phyloP scores from a whole-genome alignment of 2,888 invertebrate species.

The Eupithecia subumbrata region DNA sequence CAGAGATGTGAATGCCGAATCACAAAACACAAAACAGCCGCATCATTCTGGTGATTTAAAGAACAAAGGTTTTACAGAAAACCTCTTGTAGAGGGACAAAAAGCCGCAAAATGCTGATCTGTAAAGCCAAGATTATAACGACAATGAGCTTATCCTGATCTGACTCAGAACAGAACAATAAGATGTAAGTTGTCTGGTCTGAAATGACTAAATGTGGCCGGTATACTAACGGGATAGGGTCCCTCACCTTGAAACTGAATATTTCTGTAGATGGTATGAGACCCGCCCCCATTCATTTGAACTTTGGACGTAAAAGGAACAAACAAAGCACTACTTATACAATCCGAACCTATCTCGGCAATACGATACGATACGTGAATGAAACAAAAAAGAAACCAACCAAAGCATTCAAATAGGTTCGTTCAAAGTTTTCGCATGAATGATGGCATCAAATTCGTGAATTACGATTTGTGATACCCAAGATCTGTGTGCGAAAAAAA shows the following conservation, averaged over 20 bases:
- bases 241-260: slow-evolving; percentile 54
- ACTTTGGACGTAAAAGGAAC: slow-evolving; percentile 25
- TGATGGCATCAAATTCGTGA: background rate
- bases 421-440: slow-evolving; percentile 7
- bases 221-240: slow-evolving; percentile 42
- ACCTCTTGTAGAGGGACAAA: slow-evolving; percentile 15
- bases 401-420: background rate
- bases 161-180: slow-evolving; percentile 13
- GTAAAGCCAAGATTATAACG: slow-evolving; percentile 15
- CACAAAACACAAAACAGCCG: slow-evolving; percentile 23
- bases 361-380: slow-evolving; percentile 18
- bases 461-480: background rate
- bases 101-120: slow-evolving; percentile 18
- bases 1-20: background rate
- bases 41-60: slow-evolving; percentile 27
- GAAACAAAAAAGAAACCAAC: slow-evolving; percentile 16
- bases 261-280: slow-evolving; percentile 38
- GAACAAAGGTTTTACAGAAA: slow-evolving; percentile 30
- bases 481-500: slow-evolving; percentile 1
- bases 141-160: slow-evolving; percentile 15
- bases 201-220: slow-evolving; percentile 34
- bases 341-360: slow-evolving; percentile 13
- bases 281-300: slow-evolving; percentile 36
- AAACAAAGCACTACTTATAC: slow-evolving; percentile 18
- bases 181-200: slow-evolving; percentile 7